Conservation (phyloP, 2,888 invertebrate genomes). For the Acanthopleura granulata region DNA sequence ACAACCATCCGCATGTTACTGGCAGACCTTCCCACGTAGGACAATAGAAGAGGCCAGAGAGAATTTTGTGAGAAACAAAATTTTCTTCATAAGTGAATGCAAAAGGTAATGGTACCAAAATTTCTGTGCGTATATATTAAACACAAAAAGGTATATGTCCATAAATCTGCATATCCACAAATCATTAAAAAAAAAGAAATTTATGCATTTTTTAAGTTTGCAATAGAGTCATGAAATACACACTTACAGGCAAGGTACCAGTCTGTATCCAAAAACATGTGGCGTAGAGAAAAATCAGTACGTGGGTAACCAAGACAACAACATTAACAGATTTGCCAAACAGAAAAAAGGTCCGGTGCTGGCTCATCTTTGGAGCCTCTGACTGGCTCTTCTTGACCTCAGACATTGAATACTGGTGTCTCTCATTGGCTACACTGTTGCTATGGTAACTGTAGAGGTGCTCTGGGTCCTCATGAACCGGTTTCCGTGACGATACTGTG, state of each 20-base stretch:
- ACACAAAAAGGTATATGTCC: no score
- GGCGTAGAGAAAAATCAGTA: conserved; percentile 57
- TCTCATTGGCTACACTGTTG: neutral
- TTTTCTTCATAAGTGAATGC: no score
- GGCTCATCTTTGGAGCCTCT: neutral
- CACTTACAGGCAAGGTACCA: conserved; percentile 55
- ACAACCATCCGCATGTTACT: no score
- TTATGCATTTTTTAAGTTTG: no score
- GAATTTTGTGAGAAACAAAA: no score
- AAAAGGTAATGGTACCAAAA: no score
- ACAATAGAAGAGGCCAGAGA: no score
- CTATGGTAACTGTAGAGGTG: neutral
- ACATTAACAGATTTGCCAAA: neutral
- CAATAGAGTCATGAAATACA: neutral
- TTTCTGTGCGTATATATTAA: no score
- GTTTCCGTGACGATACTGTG: neutral
- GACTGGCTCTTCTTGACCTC: neutral
- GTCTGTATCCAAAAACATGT: conserved; percentile 61
- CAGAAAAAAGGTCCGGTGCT: neutral
- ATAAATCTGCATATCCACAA: no score
- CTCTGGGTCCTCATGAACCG: neutral
- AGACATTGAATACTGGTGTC: neutral
- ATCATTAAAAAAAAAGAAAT: no score
- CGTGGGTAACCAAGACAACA: conserved; percentile 41
- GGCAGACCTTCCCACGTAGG: no score